phyloP scores from a whole-genome alignment of 2,888 invertebrate genomes.

The Eupithecia abbreviata region DNA sequence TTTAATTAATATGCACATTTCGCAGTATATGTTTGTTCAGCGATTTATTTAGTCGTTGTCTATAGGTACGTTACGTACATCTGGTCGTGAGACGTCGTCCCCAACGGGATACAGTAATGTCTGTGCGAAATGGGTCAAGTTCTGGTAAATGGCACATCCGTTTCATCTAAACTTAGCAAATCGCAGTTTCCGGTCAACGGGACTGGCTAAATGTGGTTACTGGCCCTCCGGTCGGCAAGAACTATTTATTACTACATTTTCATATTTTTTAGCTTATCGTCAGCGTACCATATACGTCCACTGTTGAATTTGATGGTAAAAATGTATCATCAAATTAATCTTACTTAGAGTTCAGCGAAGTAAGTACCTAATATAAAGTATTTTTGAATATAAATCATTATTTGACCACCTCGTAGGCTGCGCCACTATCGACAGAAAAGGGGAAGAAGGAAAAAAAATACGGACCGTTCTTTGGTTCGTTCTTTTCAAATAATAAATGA shows the following conservation, averaged over 20 bases:
- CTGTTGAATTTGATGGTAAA: no score
- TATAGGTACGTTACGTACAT: neutral
- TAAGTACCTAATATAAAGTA: neutral
- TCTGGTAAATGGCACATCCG: conserved; percentile 14
- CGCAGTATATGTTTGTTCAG: neutral
- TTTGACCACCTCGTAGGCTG: neutral
- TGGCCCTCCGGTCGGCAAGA: neutral
- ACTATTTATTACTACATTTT: neutral
- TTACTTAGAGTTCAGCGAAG: neutral
- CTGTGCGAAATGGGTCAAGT: conserved; percentile 30
- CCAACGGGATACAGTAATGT: conserved; percentile 3
- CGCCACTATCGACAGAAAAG: neutral
- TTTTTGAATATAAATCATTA: neutral
- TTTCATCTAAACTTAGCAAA: conserved; percentile 31
- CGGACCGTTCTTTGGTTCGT: no score
- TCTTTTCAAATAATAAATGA: no score
- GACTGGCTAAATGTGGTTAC: neutral
- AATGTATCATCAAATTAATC: neutral
- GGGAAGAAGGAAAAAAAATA: no score
- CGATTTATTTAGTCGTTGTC: neutral
- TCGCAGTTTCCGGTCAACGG: conserved; percentile 20
- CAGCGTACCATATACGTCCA: no score
- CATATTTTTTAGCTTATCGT: neutral
- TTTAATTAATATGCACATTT: no score
- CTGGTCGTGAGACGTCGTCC: neutral